Conservation (phyloP, 37 sponge, comb jelly and placozoan species). For the Theonella swinhoei region DNA sequence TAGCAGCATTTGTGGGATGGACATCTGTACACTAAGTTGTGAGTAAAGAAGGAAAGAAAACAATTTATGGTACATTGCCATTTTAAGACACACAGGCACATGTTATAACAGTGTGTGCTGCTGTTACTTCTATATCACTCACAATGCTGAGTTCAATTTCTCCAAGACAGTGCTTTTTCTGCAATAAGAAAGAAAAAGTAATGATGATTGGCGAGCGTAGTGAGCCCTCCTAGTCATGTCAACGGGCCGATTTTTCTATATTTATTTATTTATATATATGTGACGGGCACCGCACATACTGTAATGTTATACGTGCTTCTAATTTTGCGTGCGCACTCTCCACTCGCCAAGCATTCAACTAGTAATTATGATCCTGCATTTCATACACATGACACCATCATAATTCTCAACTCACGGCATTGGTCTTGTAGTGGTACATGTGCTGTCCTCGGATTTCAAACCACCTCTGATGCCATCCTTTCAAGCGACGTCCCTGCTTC, state of each 20-base stretch:
- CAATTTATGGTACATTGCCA: not conserved
- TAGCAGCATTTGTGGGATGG: conserved; percentile 35
- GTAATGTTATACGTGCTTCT: too few species aligned
- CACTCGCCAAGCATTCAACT: not conserved
- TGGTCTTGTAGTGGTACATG: conserved; percentile 74
- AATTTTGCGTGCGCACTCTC: too few species aligned
- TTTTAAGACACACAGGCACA: too few species aligned
- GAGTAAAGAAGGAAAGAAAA: not conserved
- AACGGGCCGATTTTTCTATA: too few species aligned
- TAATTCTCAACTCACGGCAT: conserved; percentile 51
- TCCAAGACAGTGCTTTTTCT: conserved; percentile 73
- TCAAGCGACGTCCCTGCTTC: conserved; percentile 64
- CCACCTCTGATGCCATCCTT: conserved; percentile 70
- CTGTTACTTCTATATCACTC: too few species aligned
- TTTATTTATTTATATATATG: too few species aligned
- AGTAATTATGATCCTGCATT: too few species aligned
- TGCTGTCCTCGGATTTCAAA: conserved; percentile 75
- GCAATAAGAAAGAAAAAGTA: not conserved
- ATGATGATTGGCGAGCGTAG: not conserved
- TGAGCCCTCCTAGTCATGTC: too few species aligned
- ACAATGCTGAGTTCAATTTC: conserved; percentile 66
- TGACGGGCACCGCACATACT: too few species aligned
- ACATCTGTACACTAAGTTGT: conserved; percentile 49
- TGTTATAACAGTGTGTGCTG: too few species aligned
- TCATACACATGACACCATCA: too few species aligned